A percentile compares a stretch with the other conserved stretches of the same genome.
Evolutionary conservation across 2,113 vertebrate genomes (phyloP).

Genomic region (Eptesicus fuscus): DNA sequence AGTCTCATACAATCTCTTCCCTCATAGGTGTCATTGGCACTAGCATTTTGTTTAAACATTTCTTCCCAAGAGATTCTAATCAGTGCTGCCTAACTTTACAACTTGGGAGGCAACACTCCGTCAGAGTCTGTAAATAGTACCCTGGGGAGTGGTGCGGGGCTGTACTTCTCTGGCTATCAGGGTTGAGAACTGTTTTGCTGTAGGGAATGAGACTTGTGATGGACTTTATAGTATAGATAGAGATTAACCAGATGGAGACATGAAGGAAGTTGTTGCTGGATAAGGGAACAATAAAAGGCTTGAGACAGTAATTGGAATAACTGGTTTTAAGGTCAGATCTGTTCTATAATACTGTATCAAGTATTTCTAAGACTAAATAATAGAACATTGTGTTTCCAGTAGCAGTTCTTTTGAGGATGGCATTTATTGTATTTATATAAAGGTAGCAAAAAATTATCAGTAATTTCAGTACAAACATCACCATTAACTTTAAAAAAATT

Average conservation of each 20-base stretch:
- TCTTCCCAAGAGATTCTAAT: constrained; percentile 19
- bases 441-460: background rate
- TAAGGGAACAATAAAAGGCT: background rate
- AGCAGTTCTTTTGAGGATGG: background rate
- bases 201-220: background rate
- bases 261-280: background rate
- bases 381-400: background rate
- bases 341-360: background rate
- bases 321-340: background rate
- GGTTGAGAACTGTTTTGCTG: background rate
- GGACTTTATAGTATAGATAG: background rate
- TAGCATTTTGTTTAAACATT: background rate
- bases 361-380: background rate
- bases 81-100: background rate
- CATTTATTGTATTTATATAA: background rate
- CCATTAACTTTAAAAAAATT: background rate
- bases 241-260: background rate
- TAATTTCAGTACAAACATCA: background rate
- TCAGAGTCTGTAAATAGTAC: background rate
- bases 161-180: background rate
- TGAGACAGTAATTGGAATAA: background rate
- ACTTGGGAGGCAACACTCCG: background rate
- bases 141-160: background rate
- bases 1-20: background rate
- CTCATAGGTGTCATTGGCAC: background rate